Conservation (phyloP, 2,888 invertebrate genomes). For the Perithous albicinctus region DNA sequence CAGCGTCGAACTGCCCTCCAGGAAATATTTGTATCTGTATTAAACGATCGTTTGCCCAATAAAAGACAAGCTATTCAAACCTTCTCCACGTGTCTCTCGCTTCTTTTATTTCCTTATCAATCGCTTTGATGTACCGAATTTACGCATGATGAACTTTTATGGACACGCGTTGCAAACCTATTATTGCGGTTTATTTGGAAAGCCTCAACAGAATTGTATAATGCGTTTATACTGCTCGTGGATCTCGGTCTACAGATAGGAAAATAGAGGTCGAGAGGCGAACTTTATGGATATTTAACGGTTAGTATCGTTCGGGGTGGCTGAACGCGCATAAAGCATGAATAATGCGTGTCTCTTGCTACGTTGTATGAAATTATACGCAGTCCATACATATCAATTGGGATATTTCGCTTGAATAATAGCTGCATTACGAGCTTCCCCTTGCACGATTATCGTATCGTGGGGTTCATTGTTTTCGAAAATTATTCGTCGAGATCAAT, state of each 20-base stretch:
- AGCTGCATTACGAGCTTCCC: background rate
- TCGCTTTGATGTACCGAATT: background rate
- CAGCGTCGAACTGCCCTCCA: background rate
- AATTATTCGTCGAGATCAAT: background rate
- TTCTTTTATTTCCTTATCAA: background rate
- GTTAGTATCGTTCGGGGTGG: background rate
- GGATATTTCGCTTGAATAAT: slow-evolving; percentile 5
- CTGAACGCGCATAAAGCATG: slow-evolving; percentile 1
- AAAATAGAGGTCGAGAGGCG: slow-evolving; percentile 11
- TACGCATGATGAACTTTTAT: background rate
- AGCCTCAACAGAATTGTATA: background rate
- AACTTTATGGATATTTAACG: slow-evolving; percentile 41
- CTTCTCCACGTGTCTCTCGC: background rate
- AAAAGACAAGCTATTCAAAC: background rate
- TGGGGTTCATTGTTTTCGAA: background rate
- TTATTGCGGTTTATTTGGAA: slow-evolving; percentile 22
- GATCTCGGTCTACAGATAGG: background rate
- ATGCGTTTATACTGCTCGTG: background rate
- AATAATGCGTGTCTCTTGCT: slow-evolving; percentile 25
- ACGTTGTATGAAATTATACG: background rate
- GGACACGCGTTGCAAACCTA: slow-evolving; percentile 2
- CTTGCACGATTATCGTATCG: background rate
- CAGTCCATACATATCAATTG: slow-evolving; percentile 19
- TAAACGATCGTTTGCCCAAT: slow-evolving; percentile 18
- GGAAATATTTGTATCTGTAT: slow-evolving; percentile 1